These are phyloP conservation scores for Ptychochromis oligacanthus DNA, from an alignment of 2,113 vertebrate genomes.

Conservation along the genomic window DNA sequence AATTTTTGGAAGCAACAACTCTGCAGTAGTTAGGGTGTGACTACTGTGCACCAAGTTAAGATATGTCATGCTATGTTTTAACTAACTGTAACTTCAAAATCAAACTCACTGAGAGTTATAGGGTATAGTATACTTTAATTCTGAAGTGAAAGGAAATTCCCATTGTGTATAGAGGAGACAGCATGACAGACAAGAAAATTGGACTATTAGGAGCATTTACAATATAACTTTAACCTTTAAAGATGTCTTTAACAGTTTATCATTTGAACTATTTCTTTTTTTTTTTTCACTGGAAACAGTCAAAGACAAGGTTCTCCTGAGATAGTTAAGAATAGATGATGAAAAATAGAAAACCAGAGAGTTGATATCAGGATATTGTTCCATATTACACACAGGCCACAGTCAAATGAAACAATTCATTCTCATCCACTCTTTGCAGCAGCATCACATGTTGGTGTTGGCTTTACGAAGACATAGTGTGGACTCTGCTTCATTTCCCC, in stretches of 20 bases:
- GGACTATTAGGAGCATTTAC: not conserved
- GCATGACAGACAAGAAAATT: not conserved
- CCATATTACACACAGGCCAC: slow-evolving; percentile 22
- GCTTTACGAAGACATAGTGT: slow-evolving; percentile 30
- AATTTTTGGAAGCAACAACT: not conserved
- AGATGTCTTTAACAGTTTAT: slow-evolving; percentile 32
- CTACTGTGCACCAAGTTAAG: not conserved
- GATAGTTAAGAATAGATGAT: slow-evolving; percentile 41
- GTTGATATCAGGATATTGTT: slow-evolving; percentile 34
- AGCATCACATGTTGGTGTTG: slow-evolving; percentile 12
- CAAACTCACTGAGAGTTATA: not conserved
- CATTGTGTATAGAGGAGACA: not conserved
- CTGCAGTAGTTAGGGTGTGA: not conserved
- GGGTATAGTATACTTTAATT: not conserved
- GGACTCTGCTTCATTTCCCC: slow-evolving; percentile 33
- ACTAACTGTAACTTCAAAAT: slow-evolving; percentile 1
- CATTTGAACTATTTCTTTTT: slow-evolving; percentile 5
- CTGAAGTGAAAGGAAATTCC: slow-evolving; percentile 9
- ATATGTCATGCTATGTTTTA: not conserved
- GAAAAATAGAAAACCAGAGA: slow-evolving; percentile 42
- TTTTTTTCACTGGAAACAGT: slow-evolving; percentile 18
- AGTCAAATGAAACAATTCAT: slow-evolving; percentile 41
- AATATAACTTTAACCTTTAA: slow-evolving; percentile 14
- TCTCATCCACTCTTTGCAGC: slow-evolving; percentile 3
- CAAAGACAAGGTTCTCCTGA: slow-evolving; percentile 42